Evolutionary conservation across 2,113 vertebrate genomes (phyloP), one percentile per base, ranked within the genome.

Genomic region (Zeus faber): DNA sequence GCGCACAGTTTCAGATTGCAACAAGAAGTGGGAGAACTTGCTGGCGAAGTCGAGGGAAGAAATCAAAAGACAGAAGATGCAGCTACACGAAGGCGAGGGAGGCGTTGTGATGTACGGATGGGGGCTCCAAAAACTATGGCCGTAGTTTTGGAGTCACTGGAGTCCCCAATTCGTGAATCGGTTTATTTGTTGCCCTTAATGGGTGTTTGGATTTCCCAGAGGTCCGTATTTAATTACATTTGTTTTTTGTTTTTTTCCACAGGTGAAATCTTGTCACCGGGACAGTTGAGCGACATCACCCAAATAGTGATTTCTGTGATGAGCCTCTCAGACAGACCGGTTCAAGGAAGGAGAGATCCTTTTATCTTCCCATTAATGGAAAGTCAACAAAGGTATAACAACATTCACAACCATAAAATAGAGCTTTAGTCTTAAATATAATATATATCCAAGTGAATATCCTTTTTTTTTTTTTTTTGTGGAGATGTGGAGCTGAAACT

Each of bases 21-120:
- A 65, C 53, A 77, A 82, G 62, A 82, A 83, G 50, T 80, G 77
- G 77, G 72, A 79, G 40, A 84, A 84, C 53, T 48, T 80, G n/a
- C 37, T 74, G 13, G 70, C 82, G 49, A 84, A 84, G 53, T 49
- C 77, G 3, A 76, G 31, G 45, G 70, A 76, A 44, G 70, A 84
- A 49, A 77, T 84, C 43, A 84, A 64, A 62, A 35, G 58, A 29
- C 72, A 74, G 23, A 76, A 53, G 48, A 78, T 54, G 7, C 76
- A 72, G 21, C 35, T 16, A 0, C 49, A 47, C 20, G 49, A 52
- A 72, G 56, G 72, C n/a, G n/a, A n/a, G n/a, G n/a, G n/a, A n/a
- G n/a, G n/a, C n/a, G n/a, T n/a, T n/a, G n/a, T n/a, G n/a, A n/a
- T n/a, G n/a, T 79, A 27, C 53, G 53, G 14, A 48, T 69, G 4